Percentiles rank a stretch among this genome's conserved stretches.
Evolutionary conservation across 2,113 vertebrate genomes (phyloP).

Genomic region (Lontra canadensis): DNA sequence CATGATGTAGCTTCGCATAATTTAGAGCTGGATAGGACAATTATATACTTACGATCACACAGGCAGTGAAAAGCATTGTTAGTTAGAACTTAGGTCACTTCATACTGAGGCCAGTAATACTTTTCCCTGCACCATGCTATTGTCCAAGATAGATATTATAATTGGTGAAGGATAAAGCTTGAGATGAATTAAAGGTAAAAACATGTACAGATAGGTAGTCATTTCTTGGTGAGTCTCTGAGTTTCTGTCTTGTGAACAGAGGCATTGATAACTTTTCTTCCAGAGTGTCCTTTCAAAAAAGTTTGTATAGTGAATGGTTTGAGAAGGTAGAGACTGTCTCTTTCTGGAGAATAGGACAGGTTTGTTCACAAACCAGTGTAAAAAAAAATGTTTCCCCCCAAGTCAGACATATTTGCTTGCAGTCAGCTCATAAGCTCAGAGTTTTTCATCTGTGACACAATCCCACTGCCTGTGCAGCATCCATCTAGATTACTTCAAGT

Average conservation of each 20-base stretch:
- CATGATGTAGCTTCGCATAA: neutral
- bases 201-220: neutral
- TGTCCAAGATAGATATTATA: neutral
- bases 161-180: neutral
- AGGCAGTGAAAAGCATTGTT: neutral
- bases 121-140: neutral
- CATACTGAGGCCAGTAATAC: neutral
- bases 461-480: neutral
- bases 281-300: neutral
- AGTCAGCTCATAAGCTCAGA: neutral
- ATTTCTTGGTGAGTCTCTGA: neutral
- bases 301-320: neutral
- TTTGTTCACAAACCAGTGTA: neutral
- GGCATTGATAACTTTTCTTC: neutral
- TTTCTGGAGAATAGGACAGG: neutral
- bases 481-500: neutral
- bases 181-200: neutral
- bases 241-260: neutral
- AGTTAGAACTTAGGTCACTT: neutral
- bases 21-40: neutral
- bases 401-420: neutral
- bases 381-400: neutral
- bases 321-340: neutral
- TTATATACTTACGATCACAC: neutral
- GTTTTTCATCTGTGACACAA: neutral